Conservation (phyloP, 92 coral and sea anemone genomes). For the Heliopora coerulea region DNA sequence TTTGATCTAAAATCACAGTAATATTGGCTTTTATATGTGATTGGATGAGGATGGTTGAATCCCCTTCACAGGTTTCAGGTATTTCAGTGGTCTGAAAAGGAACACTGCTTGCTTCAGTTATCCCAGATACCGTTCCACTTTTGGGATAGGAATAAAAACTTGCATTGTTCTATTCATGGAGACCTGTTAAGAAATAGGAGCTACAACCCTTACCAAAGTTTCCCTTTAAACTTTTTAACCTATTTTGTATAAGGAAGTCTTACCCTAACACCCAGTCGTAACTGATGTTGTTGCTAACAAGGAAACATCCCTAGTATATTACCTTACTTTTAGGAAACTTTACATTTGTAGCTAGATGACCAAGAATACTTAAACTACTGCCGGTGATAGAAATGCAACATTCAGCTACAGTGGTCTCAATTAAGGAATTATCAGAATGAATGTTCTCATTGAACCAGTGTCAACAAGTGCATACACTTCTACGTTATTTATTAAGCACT, state of each 20-base stretch:
- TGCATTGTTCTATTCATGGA: slow-evolving; percentile 27
- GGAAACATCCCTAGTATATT: slow-evolving; percentile 28
- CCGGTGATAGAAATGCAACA: slow-evolving; percentile 55
- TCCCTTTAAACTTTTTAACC: no score
- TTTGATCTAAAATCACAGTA: slow-evolving; percentile 19
- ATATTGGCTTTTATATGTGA: slow-evolving; percentile 14
- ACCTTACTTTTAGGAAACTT: slow-evolving; percentile 42
- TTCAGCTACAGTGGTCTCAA: slow-evolving; percentile 24
- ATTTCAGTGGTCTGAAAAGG: slow-evolving; percentile 9
- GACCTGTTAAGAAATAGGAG: slow-evolving; percentile 18
- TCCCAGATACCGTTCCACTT: slow-evolving; percentile 32
- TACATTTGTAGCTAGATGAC: slow-evolving; percentile 14
- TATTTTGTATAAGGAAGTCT: neutral
- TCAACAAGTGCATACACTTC: slow-evolving; percentile 39
- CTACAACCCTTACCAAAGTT: neutral
- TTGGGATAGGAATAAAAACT: neutral
- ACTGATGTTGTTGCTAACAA: slow-evolving; percentile 40
- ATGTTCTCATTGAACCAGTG: slow-evolving; percentile 51
- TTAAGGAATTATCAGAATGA: slow-evolving; percentile 13
- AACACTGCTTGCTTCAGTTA: slow-evolving; percentile 20
- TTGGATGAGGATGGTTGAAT: slow-evolving; percentile 17
- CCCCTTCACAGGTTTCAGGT: slow-evolving; percentile 8
- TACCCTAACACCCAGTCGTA: slow-evolving; percentile 13
- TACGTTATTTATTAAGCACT: slow-evolving; percentile 29
- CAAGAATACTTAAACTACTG: slow-evolving; percentile 28